Conservation (phyloP, 2,113 vertebrate genomes). For the Myrmecophaga tridactyla region DNA sequence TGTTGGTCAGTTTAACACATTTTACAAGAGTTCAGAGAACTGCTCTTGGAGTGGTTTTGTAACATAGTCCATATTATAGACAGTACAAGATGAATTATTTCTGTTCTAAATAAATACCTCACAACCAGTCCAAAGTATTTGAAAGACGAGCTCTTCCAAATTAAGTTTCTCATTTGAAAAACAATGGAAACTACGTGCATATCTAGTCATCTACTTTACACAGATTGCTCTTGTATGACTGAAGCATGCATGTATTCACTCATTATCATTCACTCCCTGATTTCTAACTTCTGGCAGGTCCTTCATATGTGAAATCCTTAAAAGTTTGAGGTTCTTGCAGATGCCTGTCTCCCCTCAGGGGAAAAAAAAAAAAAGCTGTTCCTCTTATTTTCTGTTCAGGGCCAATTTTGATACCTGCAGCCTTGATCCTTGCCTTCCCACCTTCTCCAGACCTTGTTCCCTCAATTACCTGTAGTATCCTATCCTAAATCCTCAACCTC, state of each 20-base stretch:
- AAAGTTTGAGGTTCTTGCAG: neutral
- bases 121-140: neutral
- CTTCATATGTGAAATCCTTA: neutral
- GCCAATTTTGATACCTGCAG: neutral
- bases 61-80: neutral
- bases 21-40: neutral
- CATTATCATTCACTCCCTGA: neutral
- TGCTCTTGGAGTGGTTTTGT: neutral
- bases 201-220: neutral
- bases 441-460: conserved; percentile 40
- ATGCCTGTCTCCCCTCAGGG: neutral
- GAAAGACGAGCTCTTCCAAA: neutral
- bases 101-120: neutral
- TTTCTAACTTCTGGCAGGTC: neutral
- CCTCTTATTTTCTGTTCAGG: neutral
- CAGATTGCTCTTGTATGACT: neutral
- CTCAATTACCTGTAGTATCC: no score
- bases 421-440: neutral
- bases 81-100: neutral
- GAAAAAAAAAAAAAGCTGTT: neutral
- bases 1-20: neutral
- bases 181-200: neutral
- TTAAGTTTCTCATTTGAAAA: neutral
- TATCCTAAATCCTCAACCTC: neutral
- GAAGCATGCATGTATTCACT: neutral